Evolutionary conservation across 2,888 invertebrate species (phyloP).

Genomic region (Dolichopus griseipennis): DNA sequence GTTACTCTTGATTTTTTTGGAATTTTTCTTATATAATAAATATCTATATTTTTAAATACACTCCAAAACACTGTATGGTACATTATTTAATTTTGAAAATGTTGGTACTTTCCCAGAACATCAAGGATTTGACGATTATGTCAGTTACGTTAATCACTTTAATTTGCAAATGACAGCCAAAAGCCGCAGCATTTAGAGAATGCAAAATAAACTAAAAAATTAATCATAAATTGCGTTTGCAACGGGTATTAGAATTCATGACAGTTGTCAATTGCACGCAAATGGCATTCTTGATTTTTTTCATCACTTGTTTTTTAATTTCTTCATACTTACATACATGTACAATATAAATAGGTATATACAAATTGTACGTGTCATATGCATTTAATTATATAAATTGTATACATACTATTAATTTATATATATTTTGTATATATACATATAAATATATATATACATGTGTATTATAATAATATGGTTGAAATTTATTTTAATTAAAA

Average conservation of each 20-base stretch:
- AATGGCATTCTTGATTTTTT: no score
- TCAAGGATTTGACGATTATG: background rate
- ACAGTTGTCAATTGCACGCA: no score
- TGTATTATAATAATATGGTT: background rate
- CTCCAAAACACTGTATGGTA: no score
- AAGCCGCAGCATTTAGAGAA: background rate
- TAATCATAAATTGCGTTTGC: background rate
- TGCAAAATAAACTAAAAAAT: no score
- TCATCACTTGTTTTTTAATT: no score
- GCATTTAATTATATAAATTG: background rate
- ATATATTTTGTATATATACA: background rate
- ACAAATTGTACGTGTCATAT: no score
- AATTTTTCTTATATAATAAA: no score
- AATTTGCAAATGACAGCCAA: background rate
- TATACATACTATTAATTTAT: background rate
- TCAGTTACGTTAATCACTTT: background rate
- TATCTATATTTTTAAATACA: no score
- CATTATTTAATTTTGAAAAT: no score
- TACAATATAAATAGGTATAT: no score
- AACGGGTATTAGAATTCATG: background rate
- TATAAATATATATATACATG: background rate
- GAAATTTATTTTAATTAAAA: background rate
- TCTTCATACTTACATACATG: no score
- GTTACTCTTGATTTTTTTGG: no score
- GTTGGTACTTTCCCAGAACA: background rate